A percentile compares a stretch with the other conserved stretches of the same genome.
phyloP scores from a whole-genome alignment of 2,888 invertebrate genomes.

The Hymenopus coronatus region DNA sequence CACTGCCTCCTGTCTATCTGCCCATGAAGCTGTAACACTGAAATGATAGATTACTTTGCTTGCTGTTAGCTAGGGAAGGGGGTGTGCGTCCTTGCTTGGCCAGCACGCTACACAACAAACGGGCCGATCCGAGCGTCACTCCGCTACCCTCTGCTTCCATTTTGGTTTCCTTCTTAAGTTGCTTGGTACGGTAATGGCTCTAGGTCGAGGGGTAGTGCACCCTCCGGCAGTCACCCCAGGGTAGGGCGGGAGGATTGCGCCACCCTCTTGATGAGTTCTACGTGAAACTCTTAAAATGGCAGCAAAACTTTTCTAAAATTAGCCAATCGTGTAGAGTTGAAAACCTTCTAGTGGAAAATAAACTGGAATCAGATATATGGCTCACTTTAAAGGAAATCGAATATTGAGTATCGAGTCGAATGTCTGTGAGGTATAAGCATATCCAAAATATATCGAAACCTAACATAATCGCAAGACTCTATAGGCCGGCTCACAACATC shows the following conservation, averaged over 20 bases:
- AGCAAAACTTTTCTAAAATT: not conserved
- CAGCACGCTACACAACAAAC: not conserved
- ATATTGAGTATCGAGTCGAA: too few relatives aligned
- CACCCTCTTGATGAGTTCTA: not conserved
- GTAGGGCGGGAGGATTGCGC: not conserved
- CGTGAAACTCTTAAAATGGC: not conserved
- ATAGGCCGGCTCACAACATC: too few relatives aligned
- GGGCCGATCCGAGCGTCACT: not conserved
- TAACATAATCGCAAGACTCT: too few relatives aligned
- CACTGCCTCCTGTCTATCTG: constrained; percentile 7
- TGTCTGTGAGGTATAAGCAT: too few relatives aligned
- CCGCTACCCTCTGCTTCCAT: constrained; percentile 6
- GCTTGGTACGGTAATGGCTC: not conserved
- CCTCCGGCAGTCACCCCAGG: not conserved
- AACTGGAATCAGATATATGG: not conserved
- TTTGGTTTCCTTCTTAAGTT: not conserved
- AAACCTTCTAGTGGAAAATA: not conserved
- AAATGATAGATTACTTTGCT: constrained; percentile 14
- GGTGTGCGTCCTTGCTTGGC: not conserved
- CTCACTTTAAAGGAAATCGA: not conserved
- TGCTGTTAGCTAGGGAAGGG: not conserved
- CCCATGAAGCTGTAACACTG: constrained; percentile 14
- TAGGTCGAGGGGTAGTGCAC: not conserved
- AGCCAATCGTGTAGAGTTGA: not conserved
- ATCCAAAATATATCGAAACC: too few relatives aligned